Base-by-base conservation (phyloP, 2,797 vertebrate species). In the Chrysocyon brachyurus region DNA sequence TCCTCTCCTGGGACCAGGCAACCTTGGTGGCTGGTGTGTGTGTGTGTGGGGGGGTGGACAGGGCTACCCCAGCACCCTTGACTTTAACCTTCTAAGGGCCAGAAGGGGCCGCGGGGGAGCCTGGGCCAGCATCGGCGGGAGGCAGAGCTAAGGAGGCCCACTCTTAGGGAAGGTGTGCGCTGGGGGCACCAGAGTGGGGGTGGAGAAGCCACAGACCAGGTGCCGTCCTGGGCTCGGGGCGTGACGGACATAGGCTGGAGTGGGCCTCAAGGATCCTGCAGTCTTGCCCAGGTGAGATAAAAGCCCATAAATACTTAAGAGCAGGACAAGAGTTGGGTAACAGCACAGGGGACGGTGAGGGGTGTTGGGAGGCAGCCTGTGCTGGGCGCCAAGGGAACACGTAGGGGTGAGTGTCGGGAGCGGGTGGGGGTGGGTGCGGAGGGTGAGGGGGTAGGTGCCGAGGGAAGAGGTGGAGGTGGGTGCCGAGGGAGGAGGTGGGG, bases 241-340 rank as follows among this genome's bases (percentile, higher is more conserved):
- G 9, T 86, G 93, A 81, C 26, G 6, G 21, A 56, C 22, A 5
- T 26, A 54, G 87, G 12, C 77, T n/a, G 79, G 56, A 78, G 24
- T 1, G 14, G 61, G 12, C 49, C 70, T 66, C 11, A n/a, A 56
- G 68, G 49, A 59, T 49, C 63, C 16, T 11, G 52, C 78, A 14
- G 33, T 61, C 72, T 94, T 94, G 24, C 94, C 49, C 66, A 92
- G 72, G 87, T 81, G 46, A 84, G 91, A 86, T 82, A 82, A 97
- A 94, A 92, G 59, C 52, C 86, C 52, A 82, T 92, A 46, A 95
- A 95, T 79, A 90, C 94, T 87, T 49, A 96, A 78, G 92, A 72
- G 40, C 17, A 57, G 61, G 52, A 15, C 24, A 6, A 61, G 90
- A 40, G 75, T 73, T 91, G 40, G 85, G 57, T 93, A 46, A 56